phyloP scores from a whole-genome alignment of 1,140 invertebrate species.

The Aphelinus certus region DNA sequence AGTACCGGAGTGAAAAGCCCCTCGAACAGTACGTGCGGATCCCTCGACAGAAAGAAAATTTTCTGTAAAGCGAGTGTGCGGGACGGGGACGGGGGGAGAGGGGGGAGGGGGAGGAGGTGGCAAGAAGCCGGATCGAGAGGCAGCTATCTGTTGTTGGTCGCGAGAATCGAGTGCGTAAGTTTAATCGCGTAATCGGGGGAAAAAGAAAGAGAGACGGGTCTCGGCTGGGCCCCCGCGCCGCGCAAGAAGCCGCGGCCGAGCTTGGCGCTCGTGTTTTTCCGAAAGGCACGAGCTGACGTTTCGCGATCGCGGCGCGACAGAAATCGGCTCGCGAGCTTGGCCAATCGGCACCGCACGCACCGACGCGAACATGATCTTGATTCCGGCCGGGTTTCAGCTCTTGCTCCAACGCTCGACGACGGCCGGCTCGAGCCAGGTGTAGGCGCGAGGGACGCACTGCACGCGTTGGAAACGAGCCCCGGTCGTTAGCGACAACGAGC shows the following conservation, averaged over 20 bases:
- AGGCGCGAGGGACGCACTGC: constrained; percentile 15
- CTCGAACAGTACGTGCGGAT: too few relatives aligned
- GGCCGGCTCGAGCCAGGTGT: background rate
- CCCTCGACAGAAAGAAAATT: too few relatives aligned
- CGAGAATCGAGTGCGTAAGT: too few relatives aligned
- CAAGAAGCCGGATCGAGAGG: too few relatives aligned
- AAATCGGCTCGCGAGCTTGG: background rate
- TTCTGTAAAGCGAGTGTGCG: too few relatives aligned
- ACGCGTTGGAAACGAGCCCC: constrained; percentile 43
- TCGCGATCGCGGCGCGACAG: background rate
- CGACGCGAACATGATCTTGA: constrained; percentile 11
- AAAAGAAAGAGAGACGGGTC: background rate
- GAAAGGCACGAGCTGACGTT: background rate
- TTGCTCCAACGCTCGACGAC: background rate
- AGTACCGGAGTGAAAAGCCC: too few relatives aligned
- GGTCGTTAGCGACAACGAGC: constrained; percentile 46
- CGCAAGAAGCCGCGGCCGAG: background rate
- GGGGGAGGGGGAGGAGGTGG: too few relatives aligned
- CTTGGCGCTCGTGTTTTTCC: background rate
- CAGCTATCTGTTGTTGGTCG: too few relatives aligned
- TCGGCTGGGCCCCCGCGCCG: background rate
- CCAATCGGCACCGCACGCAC: background rate
- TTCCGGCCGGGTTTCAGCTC: constrained; percentile 12
- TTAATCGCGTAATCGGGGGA: background rate
- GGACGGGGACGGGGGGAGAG: too few relatives aligned